Evolutionary conservation across 92 coral and sea anemone genomes (phyloP), one percentile per base, ranked within the genome.

Genomic region (Umimayanthus kanabou): DNA sequence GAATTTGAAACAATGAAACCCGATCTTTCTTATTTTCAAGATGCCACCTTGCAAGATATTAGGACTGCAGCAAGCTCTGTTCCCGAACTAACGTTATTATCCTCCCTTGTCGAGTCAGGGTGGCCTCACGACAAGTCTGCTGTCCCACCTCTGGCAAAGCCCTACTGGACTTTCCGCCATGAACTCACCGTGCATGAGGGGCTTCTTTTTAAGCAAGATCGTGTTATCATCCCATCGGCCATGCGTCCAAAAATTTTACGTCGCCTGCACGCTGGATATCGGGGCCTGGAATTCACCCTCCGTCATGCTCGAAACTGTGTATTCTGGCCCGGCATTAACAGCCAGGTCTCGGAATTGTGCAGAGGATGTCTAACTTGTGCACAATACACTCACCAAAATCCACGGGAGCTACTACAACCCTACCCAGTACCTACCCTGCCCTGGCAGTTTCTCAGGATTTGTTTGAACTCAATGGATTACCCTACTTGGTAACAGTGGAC

Each of bases 401-500:
- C 90, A 47, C 89, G 87, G 11, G 90, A 92, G 76, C 94, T 90
- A 75, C 86, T 89, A 28, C 25, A 85, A 65, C 91, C 93, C 29
- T 84, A 90, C 88, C 93, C 91, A 47, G 80, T 88, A 14, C 93
- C 95, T 6, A 93, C 91, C 42, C 29, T 84, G 39, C 91, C 93
- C 37, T 93, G 93, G 90, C 93, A n/a, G 93, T 93, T 74, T 93
- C 90, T 28, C 86, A 90, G 28, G 95, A 90, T 73, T 64, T 88
- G 45, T 90, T 90, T 82, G 87, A 89, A 40, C 92, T 89, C 82
- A 89, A 87, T 78, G 92, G 92, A 39, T 14, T 90, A 13, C 76
- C 87, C 9, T 91, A 88, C 65, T 57, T 91, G 22, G 88, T 88
- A 2, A 91, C 91, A 7, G 88, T 88, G 22, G 93, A 88, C 72